Base-by-base conservation (phyloP, 2,797 vertebrate genomes). In the Gila robusta region DNA sequence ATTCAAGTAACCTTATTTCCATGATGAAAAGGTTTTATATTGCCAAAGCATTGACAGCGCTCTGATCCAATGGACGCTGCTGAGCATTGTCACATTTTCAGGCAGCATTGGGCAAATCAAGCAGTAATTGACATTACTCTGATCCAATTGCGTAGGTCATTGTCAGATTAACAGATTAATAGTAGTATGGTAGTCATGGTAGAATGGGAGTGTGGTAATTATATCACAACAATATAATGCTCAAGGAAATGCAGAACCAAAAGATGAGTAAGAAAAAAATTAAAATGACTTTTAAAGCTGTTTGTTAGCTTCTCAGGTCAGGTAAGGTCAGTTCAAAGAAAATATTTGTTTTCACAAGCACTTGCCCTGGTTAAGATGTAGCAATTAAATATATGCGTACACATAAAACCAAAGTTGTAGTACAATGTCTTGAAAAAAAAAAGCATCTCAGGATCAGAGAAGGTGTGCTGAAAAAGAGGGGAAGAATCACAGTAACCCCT, bases 401-500 rank as follows among this genome's bases (percentile, higher is more conserved):
- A 37, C 10, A 37, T 56, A 23, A 74, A 74, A 52, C 16, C 47
- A 52, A 32, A 52, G 9, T 11, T 74, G 26, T 17, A 49, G 23
- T 59, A 11, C 26, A 35, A 35, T 54, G 47, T 52, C 28, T 56
- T 77, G 8, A 56, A 23, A 32, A 32, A 32, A 23, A 59, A 4
- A 54, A 21, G 52, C 10, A n/a, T 62, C 9, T 26, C n/a, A 32
- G 79, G 85, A 89, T 87, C 82, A 88, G 89, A 89, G 87, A 90
- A 90, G 85, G 89, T 90, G 89, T 87, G 88, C 86, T 85, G 85
- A 88, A 86, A 94, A 93, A 93, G 90, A 93, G 87, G 92, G 93
- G 92, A 93, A 94, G 93, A 93, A 94, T 92, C 92, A 90, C 93
- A 91, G 91, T 93, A 94, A 94, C 94, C 94, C 94, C 94, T 86